phyloP scores from a whole-genome alignment of 2,113 vertebrate genomes.

The Sapajus apella region DNA sequence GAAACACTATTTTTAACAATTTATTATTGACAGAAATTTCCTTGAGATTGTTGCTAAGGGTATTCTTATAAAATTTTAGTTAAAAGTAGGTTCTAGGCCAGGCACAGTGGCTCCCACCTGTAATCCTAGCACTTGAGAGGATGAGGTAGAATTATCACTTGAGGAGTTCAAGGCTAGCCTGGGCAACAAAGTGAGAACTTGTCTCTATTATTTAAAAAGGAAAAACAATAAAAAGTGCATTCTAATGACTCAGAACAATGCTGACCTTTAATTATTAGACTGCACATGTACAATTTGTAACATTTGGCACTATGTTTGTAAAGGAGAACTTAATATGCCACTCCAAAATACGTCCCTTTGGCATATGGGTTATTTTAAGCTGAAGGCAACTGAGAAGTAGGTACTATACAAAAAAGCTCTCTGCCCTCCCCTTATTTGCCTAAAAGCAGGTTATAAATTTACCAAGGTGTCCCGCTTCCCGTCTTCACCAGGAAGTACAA shows the following conservation, averaged over 20 bases:
- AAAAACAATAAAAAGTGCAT: not conserved
- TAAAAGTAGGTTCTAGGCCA: constrained; percentile 4
- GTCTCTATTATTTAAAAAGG: too few species aligned
- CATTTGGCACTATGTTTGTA: not conserved
- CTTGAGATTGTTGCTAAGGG: not conserved
- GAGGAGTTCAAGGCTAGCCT: too few species aligned
- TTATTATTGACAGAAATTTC: constrained; percentile 6
- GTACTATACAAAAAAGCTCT: not conserved
- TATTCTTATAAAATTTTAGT: not conserved
- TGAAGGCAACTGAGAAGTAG: not conserved
- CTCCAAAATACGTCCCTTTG: not conserved
- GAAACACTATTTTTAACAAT: not conserved
- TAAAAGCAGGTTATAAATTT: not conserved
- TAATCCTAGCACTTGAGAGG: too few species aligned
- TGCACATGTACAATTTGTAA: not conserved
- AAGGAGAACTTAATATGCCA: not conserved
- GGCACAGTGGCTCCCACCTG: too few species aligned
- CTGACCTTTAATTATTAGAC: not conserved
- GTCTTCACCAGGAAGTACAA: not conserved
- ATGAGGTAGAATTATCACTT: too few species aligned
- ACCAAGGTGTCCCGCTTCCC: not conserved
- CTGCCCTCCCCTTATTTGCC: not conserved
- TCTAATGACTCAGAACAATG: not conserved
- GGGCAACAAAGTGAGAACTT: too few species aligned
- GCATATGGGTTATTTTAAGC: not conserved